Evolutionary conservation across 2,113 vertebrate genomes (phyloP).

Genomic region (Paramormyrops kingsleyae): DNA sequence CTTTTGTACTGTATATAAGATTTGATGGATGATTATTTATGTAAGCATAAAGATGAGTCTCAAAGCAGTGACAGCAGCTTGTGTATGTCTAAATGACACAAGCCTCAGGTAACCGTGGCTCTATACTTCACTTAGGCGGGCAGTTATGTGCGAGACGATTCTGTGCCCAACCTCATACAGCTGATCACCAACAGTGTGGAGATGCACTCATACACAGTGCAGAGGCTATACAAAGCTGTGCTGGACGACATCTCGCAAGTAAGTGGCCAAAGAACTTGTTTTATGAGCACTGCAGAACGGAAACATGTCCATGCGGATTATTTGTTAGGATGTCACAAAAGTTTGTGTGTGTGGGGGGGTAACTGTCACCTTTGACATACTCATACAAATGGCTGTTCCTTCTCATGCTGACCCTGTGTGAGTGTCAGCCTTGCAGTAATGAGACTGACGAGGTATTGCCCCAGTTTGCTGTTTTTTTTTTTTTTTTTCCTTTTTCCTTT

Average conservation of each 20-base stretch:
- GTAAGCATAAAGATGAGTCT: neutral
- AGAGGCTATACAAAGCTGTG: constrained; percentile 97
- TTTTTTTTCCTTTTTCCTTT: no score
- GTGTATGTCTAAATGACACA: neutral
- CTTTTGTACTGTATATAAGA: neutral
- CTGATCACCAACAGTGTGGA: constrained; percentile 97
- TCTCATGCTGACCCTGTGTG: neutral
- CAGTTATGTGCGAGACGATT: constrained; percentile 95
- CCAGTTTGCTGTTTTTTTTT: neutral
- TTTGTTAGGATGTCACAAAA: neutral
- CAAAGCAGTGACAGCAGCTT: constrained; percentile 3
- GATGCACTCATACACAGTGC: constrained; percentile 97
- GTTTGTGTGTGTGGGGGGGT: neutral
- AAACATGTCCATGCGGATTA: neutral
- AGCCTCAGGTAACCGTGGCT: neutral
- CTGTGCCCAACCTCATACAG: constrained; percentile 96
- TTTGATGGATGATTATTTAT: neutral
- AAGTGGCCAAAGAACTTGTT: constrained; percentile 19
- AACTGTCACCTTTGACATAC: neutral
- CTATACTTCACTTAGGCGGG: constrained; percentile 71
- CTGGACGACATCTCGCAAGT: constrained; percentile 98
- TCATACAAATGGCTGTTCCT: neutral
- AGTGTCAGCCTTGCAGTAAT: neutral
- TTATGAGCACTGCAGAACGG: neutral
- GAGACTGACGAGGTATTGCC: neutral